Conservation (phyloP, 2,797 vertebrate genomes). For the Rhincodon typus region DNA sequence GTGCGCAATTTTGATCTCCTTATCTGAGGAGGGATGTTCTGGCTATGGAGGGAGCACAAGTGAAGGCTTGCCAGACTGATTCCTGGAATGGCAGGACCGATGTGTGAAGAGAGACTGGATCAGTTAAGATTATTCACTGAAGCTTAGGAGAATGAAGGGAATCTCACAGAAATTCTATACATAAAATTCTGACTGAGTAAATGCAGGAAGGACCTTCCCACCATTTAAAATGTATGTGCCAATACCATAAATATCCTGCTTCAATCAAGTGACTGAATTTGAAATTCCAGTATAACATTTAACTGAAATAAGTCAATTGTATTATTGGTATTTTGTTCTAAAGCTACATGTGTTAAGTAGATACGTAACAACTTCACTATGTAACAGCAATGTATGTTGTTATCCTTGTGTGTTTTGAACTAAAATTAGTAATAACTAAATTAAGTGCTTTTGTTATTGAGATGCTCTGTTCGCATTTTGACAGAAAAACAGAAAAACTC, state of each 20-base stretch:
- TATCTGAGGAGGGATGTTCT: too few relatives aligned
- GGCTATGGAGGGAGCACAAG: too few relatives aligned
- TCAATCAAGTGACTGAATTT: neutral
- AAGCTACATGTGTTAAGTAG: neutral
- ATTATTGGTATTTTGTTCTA: neutral
- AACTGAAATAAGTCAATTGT: neutral
- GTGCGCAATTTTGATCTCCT: too few relatives aligned
- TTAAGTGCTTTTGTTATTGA: neutral
- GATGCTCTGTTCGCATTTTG: slow-evolving; percentile 5
- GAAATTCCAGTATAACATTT: neutral
- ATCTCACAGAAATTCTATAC: too few relatives aligned
- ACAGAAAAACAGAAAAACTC: neutral
- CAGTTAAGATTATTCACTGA: too few relatives aligned
- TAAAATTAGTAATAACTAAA: neutral
- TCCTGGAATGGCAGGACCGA: too few relatives aligned
- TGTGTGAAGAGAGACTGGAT: too few relatives aligned
- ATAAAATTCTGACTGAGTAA: too few relatives aligned
- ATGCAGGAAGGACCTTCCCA: too few relatives aligned
- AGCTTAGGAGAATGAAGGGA: too few relatives aligned
- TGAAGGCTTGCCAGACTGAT: too few relatives aligned
- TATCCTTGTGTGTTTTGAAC: neutral
- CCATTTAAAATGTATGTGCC: neutral
- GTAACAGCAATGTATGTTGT: neutral
- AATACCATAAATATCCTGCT: neutral
- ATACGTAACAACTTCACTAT: too few relatives aligned